phyloP scores from a whole-genome alignment of 1,140 invertebrate genomes.

The Drosophila trapezifrons region DNA sequence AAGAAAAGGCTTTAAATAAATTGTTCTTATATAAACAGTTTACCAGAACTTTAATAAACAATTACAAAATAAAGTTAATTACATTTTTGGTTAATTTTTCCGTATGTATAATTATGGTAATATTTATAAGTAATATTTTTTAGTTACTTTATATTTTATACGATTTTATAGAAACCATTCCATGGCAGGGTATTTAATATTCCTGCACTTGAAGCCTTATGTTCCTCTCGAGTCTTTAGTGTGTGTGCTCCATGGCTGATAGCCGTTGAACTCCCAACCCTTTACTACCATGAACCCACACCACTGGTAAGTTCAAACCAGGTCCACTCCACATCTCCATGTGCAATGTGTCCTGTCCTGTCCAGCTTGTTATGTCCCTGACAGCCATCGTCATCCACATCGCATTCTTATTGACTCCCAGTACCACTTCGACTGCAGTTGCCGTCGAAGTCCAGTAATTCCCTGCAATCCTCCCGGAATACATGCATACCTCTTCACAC shows the following conservation, averaged over 20 bases:
- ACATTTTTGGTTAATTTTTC: background rate
- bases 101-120: background rate
- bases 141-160: background rate
- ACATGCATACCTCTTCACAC: background rate
- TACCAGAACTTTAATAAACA: background rate
- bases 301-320: background rate
- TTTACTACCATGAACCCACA: background rate
- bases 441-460: conserved; percentile 1
- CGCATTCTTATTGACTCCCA: conserved; percentile 80
- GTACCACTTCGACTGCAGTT: conserved; percentile 70
- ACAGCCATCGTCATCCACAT: conserved; percentile 67
- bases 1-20: background rate
- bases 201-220: background rate
- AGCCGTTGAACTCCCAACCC: conserved; percentile 31
- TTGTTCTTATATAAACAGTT: background rate
- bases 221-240: background rate
- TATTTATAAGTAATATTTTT: no score
- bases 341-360: conserved; percentile 53
- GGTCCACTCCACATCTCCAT: conserved; percentile 29
- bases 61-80: background rate
- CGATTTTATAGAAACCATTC: background rate
- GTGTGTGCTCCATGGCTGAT: conserved; percentile 58
- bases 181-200: background rate
- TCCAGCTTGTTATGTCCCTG: conserved; percentile 74
- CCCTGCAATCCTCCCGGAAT: conserved; percentile 4